These are phyloP conservation scores for Aquatica leii DNA, from an alignment of 2,888 invertebrate genomes.

Conservation along the genomic window DNA sequence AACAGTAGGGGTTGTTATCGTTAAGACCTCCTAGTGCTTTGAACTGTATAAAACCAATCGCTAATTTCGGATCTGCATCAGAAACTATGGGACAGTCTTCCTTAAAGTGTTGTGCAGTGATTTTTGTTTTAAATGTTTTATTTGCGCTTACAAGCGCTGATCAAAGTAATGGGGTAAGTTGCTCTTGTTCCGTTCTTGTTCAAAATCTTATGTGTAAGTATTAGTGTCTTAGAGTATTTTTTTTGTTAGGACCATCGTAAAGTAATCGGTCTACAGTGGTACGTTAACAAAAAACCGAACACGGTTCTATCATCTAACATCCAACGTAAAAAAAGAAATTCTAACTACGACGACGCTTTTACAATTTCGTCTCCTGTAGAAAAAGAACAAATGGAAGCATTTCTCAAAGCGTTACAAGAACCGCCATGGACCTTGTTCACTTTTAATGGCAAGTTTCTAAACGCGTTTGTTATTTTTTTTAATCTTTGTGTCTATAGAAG, in stretches of 20 bases:
- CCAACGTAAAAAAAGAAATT: slow-evolving; percentile 62
- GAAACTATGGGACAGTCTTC: slow-evolving; percentile 46
- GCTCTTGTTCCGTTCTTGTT: too few species aligned
- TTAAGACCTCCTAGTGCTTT: slow-evolving; percentile 46
- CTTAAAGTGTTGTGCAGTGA: slow-evolving; percentile 43
- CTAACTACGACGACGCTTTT: slow-evolving; percentile 48
- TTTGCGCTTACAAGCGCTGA: slow-evolving; percentile 13
- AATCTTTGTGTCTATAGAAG: slow-evolving; percentile 34
- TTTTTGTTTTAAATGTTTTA: slow-evolving; percentile 26
- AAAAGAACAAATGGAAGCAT: slow-evolving; percentile 52
- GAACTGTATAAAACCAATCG: slow-evolving; percentile 46
- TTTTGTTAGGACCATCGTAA: neutral
- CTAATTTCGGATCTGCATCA: slow-evolving; percentile 25
- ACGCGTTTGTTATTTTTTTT: neutral
- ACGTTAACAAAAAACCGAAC: slow-evolving; percentile 35
- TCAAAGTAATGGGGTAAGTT: slow-evolving; percentile 27
- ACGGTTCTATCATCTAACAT: slow-evolving; percentile 66
- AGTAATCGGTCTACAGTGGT: slow-evolving; percentile 13
- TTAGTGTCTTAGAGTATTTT: too few species aligned
- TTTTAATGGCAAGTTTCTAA: slow-evolving; percentile 54
- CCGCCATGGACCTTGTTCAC: slow-evolving; percentile 58
- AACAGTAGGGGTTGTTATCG: slow-evolving; percentile 53
- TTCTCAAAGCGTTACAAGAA: slow-evolving; percentile 58
- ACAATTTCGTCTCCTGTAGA: slow-evolving; percentile 45
- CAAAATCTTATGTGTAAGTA: too few species aligned